Conservation (phyloP, 2,888 invertebrate species). For the Eupithecia vulgata region DNA sequence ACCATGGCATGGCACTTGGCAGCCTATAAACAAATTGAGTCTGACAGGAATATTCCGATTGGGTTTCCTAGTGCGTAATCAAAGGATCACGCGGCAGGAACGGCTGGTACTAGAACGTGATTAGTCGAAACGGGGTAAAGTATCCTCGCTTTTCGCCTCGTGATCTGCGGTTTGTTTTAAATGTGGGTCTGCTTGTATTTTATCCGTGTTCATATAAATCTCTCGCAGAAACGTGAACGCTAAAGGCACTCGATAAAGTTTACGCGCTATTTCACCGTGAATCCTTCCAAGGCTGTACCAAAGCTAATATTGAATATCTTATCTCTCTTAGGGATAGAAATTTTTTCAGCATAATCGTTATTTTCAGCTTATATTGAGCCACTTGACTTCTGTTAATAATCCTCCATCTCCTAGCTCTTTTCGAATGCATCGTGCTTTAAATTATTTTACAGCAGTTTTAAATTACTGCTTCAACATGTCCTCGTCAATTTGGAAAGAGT, state of each 20-base stretch:
- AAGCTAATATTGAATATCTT: slow-evolving; percentile 23
- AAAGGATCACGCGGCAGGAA: slow-evolving; percentile 51
- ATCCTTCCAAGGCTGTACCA: slow-evolving; percentile 34
- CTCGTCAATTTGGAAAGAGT: slow-evolving; percentile 27
- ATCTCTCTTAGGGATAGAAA: background rate
- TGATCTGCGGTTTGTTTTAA: slow-evolving; percentile 54
- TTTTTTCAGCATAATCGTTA: background rate
- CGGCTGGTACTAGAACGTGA: slow-evolving; percentile 54
- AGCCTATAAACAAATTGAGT: slow-evolving; percentile 17
- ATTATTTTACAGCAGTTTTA: slow-evolving; percentile 18
- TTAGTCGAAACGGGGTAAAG: slow-evolving; percentile 56
- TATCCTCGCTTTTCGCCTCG: slow-evolving; percentile 57
- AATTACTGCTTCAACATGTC: slow-evolving; percentile 15
- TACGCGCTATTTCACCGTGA: slow-evolving; percentile 37
- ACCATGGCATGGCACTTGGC: background rate
- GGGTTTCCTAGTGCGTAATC: slow-evolving; percentile 55
- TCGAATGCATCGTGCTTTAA: background rate
- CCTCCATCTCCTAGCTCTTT: background rate
- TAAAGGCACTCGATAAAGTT: slow-evolving; percentile 39
- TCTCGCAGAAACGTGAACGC: slow-evolving; percentile 42
- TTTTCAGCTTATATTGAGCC: background rate
- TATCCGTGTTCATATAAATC: slow-evolving; percentile 42
- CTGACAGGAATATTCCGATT: slow-evolving; percentile 38
- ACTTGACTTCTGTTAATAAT: background rate
- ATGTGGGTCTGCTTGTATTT: slow-evolving; percentile 44